phyloP scores from a whole-genome alignment of 2,113 vertebrate species.

The Epinephelus fuscoguttatus region DNA sequence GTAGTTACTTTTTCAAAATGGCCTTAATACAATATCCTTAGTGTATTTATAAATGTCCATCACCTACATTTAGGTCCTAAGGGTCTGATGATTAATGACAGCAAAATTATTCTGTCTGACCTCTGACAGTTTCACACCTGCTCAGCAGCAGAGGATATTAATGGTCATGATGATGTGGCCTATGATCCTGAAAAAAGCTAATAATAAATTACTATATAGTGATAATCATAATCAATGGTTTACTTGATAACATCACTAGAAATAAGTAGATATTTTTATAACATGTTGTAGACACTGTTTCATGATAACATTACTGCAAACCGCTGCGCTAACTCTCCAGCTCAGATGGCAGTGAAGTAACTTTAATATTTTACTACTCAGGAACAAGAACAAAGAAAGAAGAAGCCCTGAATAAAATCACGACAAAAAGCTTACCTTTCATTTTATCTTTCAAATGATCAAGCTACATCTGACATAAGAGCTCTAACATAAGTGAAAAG shows the following conservation, averaged over 20 bases:
- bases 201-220: conserved; percentile 13
- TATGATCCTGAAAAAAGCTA: not conserved
- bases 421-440: conserved; percentile 11
- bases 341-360: conserved; percentile 7
- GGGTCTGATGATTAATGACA: conserved; percentile 59
- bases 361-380: conserved; percentile 45
- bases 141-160: conserved; percentile 56
- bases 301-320: not conserved
- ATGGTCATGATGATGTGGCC: conserved; percentile 10
- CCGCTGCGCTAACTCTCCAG: not conserved
- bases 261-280: not conserved
- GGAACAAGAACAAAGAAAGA: not conserved
- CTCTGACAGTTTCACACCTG: conserved; percentile 51
- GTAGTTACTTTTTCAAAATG: not conserved
- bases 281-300: not conserved
- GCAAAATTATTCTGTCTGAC: conserved; percentile 28
- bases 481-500: conserved; percentile 2
- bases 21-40: not conserved
- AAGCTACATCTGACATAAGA: not conserved
- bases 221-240: not conserved
- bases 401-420: not conserved
- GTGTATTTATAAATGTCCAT: conserved; percentile 2
- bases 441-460: conserved; percentile 14
- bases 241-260: conserved; percentile 9
- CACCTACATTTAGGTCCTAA: not conserved